These are phyloP conservation scores for Drosophila yakuba DNA, from an alignment of 1,140 invertebrate genomes.

Conservation along the genomic window DNA sequence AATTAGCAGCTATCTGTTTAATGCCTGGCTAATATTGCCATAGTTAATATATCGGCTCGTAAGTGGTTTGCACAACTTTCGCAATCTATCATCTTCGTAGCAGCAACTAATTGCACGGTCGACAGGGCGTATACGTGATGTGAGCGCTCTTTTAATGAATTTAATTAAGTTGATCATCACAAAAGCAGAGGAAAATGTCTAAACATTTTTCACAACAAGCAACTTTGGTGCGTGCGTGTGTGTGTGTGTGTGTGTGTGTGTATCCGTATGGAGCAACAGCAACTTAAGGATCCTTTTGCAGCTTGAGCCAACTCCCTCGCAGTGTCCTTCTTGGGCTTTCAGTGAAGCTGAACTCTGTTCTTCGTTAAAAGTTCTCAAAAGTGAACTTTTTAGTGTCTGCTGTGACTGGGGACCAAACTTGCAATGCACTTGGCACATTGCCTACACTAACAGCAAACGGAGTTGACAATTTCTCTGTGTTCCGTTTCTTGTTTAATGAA, in stretches of 20 bases:
- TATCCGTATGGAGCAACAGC: conserved; percentile 4
- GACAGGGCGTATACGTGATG: conserved; percentile 60
- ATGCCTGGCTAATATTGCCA: conserved; percentile 51
- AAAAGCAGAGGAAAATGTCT: conserved; percentile 36
- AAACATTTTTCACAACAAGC: too few species aligned
- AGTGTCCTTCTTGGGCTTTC: conserved; percentile 11
- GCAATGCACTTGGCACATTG: conserved; percentile 59
- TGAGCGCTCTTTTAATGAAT: conserved; percentile 61
- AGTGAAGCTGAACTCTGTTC: conserved; percentile 16
- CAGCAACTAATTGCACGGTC: conserved; percentile 53
- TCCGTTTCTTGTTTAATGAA: conserved; percentile 39
- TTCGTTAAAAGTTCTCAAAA: conserved; percentile 76
- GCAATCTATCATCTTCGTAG: conserved; percentile 44
- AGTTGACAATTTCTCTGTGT: conserved; percentile 29
- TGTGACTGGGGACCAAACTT: conserved; percentile 34
- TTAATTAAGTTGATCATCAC: conserved; percentile 79
- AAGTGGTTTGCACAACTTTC: conserved; percentile 41
- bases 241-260: background rate
- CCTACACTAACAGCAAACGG: conserved; percentile 50
- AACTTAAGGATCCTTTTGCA: conserved; percentile 30
- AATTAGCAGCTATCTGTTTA: conserved; percentile 61
- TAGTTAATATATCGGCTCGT: conserved; percentile 19
- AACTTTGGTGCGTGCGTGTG: too few species aligned
- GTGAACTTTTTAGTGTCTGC: conserved; percentile 52
- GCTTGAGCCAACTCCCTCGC: conserved; percentile 39